Evolutionary conservation across 2,888 invertebrate species (phyloP), one percentile per base, ranked within the genome.

Genomic region (Torymus auratus): DNA sequence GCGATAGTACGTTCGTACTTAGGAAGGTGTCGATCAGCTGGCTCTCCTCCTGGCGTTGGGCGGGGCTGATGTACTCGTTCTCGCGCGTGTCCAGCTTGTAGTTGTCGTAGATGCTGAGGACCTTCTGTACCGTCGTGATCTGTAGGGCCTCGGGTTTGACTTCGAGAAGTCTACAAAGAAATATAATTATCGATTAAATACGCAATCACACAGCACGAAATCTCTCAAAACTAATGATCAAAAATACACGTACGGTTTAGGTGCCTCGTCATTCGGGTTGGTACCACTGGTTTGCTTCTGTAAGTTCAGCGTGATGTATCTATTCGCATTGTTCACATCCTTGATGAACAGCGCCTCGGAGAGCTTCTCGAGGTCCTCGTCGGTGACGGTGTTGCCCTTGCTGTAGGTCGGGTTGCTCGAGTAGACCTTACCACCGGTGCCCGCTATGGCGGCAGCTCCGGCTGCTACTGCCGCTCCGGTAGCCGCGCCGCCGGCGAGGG

Each of bases 211-310:
- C n/a, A n/a, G n/a, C n/a, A n/a, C n/a, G n/a, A n/a, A n/a, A n/a
- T n/a, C n/a, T n/a, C n/a, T n/a, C n/a, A n/a, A n/a, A n/a, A n/a
- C n/a, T n/a, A n/a, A n/a, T n/a, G n/a, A n/a, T n/a, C n/a, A n/a
- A n/a, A n/a, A n/a, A n/a, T n/a, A n/a, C n/a, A 92, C 95, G 94
- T 93, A 96, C 96, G 95, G 95, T 85, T 92, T 91, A 41, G 96
- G 94, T 10, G 96, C 96, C 89, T 94, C 94, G 88, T 97, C 96
- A 14, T 91, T 92, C 73, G 91, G 91, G 15, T 94, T 94, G 69
- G 93, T 93, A 11, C 95, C 95, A 1, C 94, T 93, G 0, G 96
- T 96, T 89, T 94, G 94, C 83, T 94, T 94, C 91, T 97, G 96
- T 81, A 94, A 92, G 89, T 96, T 95, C 1, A 96, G 87, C 0